Percentiles rank a stretch among this genome's conserved stretches.
phyloP scores from a whole-genome alignment of 2,797 vertebrate genomes.

The Pseudopleuronectes americanus region DNA sequence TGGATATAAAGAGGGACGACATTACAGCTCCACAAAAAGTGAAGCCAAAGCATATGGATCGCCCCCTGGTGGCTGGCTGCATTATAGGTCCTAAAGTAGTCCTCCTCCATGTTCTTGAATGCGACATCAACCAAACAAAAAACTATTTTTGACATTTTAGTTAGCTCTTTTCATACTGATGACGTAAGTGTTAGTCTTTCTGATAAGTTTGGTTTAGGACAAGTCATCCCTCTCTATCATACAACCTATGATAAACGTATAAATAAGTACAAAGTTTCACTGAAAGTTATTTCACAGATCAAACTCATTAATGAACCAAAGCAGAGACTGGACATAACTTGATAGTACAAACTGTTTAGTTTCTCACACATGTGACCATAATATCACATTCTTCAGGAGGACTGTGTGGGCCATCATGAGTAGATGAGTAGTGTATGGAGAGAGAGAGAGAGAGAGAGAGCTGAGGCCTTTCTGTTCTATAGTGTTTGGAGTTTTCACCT shows the following conservation, averaged over 20 bases:
- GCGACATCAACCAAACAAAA: too few relatives aligned
- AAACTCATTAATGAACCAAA: slow-evolving; percentile 16
- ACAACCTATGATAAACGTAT: not conserved
- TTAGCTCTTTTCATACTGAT: too few relatives aligned
- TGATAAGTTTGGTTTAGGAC: too few relatives aligned
- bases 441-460: slow-evolving; percentile 28
- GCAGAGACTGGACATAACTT: slow-evolving; percentile 31
- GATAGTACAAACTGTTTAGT: slow-evolving; percentile 48
- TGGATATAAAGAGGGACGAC: too few relatives aligned
- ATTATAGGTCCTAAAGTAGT: too few relatives aligned
- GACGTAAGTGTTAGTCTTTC: too few relatives aligned
- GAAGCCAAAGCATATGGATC: too few relatives aligned
- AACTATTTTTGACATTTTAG: too few relatives aligned
- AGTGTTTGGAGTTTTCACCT: slow-evolving; percentile 74
- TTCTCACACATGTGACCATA: slow-evolving; percentile 44
- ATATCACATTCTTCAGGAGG: slow-evolving; percentile 54
- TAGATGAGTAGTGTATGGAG: slow-evolving; percentile 56
- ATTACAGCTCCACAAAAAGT: too few relatives aligned
- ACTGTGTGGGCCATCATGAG: slow-evolving; percentile 49
- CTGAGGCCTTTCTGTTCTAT: slow-evolving; percentile 63
- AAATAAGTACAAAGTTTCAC: not conserved
- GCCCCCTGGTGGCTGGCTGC: too few relatives aligned
- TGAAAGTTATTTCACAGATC: slow-evolving; percentile 7
- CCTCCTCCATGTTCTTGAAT: too few relatives aligned
- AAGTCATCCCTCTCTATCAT: too few relatives aligned